Percentiles rank a stretch among this genome's conserved stretches.
These are phyloP conservation scores for Galaxea fascicularis DNA, from an alignment of 92 coral and sea anemone genomes.

Conservation along the genomic window DNA sequence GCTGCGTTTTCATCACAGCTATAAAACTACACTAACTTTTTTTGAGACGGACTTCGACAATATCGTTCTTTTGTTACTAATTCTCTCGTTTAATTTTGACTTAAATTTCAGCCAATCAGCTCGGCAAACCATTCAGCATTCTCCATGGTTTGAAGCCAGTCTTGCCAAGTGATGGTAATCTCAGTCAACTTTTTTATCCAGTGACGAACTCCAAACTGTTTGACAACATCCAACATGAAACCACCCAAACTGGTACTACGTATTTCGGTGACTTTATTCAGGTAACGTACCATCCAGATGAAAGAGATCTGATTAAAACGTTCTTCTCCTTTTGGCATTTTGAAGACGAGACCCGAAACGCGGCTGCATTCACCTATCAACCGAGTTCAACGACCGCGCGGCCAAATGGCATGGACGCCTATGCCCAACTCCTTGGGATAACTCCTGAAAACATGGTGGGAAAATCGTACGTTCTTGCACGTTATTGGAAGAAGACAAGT, in stretches of 20 bases:
- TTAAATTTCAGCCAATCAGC: constrained; percentile 19
- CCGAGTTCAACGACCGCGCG: constrained; percentile 23
- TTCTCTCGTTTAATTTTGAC: no score
- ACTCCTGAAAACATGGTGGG: constrained; percentile 57
- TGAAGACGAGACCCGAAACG: constrained; percentile 46
- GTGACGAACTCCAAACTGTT: constrained; percentile 35
- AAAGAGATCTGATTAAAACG: constrained; percentile 36
- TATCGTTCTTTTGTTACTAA: no score
- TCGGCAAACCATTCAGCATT: constrained; percentile 36
- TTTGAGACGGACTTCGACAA: no score
- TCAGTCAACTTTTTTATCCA: constrained; percentile 28
- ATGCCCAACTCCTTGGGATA: constrained; percentile 52
- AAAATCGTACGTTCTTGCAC: constrained; percentile 56
- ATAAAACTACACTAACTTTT: no score
- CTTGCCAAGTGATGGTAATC: constrained; percentile 5
- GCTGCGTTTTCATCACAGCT: no score
- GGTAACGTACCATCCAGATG: constrained; percentile 51
- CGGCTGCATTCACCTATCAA: constrained; percentile 43
- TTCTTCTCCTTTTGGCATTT: constrained; percentile 49
- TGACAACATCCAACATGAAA: constrained; percentile 32
- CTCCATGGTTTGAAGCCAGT: constrained; percentile 30
- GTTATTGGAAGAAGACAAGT: constrained; percentile 48
- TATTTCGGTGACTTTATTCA: constrained; percentile 42
- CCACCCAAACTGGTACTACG: constrained; percentile 12
- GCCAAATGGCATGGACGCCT: background rate